phyloP scores from a whole-genome alignment of 2,888 invertebrate species.

The Cepaea hortensis region DNA sequence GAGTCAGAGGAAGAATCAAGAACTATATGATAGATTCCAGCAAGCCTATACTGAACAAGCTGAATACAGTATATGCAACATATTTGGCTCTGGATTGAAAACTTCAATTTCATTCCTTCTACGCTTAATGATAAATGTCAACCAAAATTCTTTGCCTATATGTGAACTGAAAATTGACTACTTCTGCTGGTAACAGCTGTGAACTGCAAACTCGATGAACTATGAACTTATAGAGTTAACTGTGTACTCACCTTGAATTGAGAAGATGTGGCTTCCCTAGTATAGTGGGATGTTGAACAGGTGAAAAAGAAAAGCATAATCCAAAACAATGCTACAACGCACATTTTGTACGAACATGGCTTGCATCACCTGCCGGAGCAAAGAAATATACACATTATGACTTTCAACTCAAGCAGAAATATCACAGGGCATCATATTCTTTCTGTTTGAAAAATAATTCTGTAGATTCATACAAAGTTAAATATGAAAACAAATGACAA shows the following conservation, averaged over 20 bases:
- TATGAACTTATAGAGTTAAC: not conserved
- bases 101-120: not conserved
- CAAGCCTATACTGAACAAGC: too few relatives aligned
- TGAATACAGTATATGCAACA: too few relatives aligned
- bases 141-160: too few relatives aligned
- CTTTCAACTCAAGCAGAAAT: too few relatives aligned
- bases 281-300: slow-evolving; percentile 40
- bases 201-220: not conserved
- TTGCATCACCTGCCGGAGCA: not conserved
- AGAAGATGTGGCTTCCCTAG: slow-evolving; percentile 3
- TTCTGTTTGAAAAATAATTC: too few relatives aligned
- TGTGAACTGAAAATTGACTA: not conserved
- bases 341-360: not conserved
- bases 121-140: not conserved
- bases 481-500: too few relatives aligned
- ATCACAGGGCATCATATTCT: too few relatives aligned
- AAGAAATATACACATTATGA: too few relatives aligned
- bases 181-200: not conserved
- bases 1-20: too few relatives aligned
- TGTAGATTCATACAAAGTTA: too few relatives aligned
- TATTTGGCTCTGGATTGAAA: too few relatives aligned
- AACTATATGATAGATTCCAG: too few relatives aligned
- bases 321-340: slow-evolving; percentile 34
- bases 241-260: slow-evolving; percentile 33
- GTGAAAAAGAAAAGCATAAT: slow-evolving; percentile 44